phyloP scores from a whole-genome alignment of 2,797 vertebrate species.

The Spheniscus humboldti region DNA sequence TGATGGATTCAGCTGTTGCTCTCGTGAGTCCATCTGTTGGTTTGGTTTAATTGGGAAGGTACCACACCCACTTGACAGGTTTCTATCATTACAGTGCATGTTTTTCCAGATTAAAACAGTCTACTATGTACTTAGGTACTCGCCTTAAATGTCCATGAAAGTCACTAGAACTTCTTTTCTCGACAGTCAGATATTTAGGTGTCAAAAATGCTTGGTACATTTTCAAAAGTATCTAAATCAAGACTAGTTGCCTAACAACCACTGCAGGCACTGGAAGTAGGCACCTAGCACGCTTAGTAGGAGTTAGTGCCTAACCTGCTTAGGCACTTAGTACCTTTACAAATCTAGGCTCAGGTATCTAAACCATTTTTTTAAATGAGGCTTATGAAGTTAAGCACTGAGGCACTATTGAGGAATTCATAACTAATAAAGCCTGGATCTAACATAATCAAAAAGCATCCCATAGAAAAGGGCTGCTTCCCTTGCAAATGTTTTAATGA shows the following conservation, averaged over 20 bases:
- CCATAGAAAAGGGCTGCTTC: not conserved
- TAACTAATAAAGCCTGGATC: not conserved
- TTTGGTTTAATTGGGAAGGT: not conserved
- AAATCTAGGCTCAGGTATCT: not conserved
- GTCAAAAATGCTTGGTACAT: not conserved
- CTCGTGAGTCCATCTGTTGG: not conserved
- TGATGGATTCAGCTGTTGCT: not conserved
- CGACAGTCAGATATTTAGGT: not conserved
- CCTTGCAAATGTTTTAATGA: not conserved
- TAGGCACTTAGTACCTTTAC: not conserved
- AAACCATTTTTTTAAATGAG: not conserved
- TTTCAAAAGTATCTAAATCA: constrained; percentile 3
- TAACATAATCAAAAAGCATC: not conserved
- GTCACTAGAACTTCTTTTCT: not conserved
- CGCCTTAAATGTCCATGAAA: not conserved
- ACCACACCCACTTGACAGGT: not conserved
- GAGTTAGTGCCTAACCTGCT: not conserved
- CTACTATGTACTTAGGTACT: not conserved
- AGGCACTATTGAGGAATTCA: not conserved
- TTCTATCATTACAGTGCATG: not conserved
- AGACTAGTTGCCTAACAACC: constrained; percentile 30
- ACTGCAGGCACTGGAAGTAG: not conserved
- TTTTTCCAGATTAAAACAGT: not conserved
- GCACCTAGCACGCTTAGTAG: not conserved
- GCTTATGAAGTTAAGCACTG: not conserved